Conservation (phyloP, 2,113 vertebrate species). For the Pluvianellus socialis region DNA sequence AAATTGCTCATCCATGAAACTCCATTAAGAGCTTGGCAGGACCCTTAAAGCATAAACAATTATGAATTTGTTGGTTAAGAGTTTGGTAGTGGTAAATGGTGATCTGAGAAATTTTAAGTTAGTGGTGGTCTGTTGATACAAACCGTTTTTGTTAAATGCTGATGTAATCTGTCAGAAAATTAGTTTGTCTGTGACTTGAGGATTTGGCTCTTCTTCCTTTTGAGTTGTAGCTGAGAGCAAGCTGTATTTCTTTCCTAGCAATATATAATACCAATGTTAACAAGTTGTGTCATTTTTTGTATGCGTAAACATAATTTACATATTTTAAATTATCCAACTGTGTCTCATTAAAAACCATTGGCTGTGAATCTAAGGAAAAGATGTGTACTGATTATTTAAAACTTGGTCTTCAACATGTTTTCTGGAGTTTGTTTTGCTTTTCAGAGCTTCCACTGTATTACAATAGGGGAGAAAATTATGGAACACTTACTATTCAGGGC, state of each 20-base stretch:
- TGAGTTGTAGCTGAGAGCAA: background rate
- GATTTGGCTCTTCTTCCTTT: background rate
- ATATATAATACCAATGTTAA: background rate
- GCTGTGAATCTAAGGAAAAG: background rate
- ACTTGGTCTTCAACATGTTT: background rate
- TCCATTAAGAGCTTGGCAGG: constrained; percentile 34
- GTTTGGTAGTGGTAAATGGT: background rate
- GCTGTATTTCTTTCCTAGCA: background rate
- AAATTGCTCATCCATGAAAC: constrained; percentile 44
- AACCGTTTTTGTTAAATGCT: background rate
- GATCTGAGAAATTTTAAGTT: background rate
- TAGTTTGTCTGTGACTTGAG: background rate
- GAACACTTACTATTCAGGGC: background rate
- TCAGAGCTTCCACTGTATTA: background rate
- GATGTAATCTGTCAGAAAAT: background rate
- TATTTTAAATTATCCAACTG: background rate
- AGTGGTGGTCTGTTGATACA: background rate
- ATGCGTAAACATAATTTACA: background rate
- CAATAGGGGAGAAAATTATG: background rate
- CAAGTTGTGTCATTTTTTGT: background rate
- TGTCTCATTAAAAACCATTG: background rate
- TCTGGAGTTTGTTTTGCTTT: background rate
- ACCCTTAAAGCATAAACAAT: background rate
- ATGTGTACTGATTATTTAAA: background rate
- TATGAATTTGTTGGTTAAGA: background rate